Conservation (phyloP, 2,797 vertebrate genomes). For the Mormyrops boulengeri region DNA sequence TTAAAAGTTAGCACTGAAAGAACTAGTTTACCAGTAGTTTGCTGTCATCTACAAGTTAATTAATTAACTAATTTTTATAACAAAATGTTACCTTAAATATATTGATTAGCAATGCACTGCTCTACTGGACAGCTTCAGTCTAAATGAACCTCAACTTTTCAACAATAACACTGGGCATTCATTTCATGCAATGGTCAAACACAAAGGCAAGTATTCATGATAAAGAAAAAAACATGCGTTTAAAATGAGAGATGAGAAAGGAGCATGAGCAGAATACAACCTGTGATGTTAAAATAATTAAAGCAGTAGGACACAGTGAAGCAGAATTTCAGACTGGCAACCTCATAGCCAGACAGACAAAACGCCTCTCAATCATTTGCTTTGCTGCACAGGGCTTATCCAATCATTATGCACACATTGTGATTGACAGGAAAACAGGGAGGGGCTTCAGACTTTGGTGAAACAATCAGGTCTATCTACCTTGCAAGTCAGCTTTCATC, state of each 20-base stretch:
- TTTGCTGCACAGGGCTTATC: constrained; percentile 33
- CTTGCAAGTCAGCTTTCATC: constrained; percentile 99
- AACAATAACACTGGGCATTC: constrained; percentile 29
- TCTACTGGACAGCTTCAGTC: not conserved
- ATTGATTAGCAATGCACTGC: not conserved
- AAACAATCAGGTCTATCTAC: constrained; percentile 87
- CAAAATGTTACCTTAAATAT: not conserved
- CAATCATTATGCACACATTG: constrained; percentile 5
- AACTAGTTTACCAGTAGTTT: not conserved
- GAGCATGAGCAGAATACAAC: not conserved
- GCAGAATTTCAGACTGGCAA: constrained; percentile 65
- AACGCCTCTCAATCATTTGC: constrained; percentile 43
- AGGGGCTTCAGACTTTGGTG: constrained; percentile 72
- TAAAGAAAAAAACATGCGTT: constrained; percentile 28
- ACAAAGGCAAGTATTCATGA: constrained; percentile 7
- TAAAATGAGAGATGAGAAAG: not conserved
- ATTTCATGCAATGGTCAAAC: constrained; percentile 17
- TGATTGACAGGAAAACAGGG: constrained; percentile 17
- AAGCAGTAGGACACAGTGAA: not conserved
- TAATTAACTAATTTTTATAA: not conserved
- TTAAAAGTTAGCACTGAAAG: not conserved
- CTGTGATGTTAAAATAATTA: not conserved
- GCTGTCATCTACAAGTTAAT: not conserved
- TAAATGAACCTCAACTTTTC: not conserved
- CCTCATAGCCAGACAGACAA: constrained; percentile 62